Evolutionary conservation across 2,113 vertebrate genomes (phyloP).

Genomic region (Coregonus clupeaformis): DNA sequence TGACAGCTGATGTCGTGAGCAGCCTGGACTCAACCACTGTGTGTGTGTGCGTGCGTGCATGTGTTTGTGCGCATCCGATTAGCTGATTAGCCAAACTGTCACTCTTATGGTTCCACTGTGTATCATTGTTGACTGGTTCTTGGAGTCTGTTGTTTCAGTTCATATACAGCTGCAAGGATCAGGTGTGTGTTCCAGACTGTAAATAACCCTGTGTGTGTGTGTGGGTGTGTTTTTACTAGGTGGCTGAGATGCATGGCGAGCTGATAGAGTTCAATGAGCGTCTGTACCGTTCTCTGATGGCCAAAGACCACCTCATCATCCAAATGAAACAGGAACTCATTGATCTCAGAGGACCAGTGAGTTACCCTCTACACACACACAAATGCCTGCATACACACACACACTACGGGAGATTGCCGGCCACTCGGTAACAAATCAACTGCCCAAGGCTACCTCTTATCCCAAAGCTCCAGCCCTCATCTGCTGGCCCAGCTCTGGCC

Average conservation of each 20-base stretch:
- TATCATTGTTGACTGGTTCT: too few species aligned
- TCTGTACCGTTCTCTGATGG: conserved; percentile 91
- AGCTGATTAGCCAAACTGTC: too few species aligned
- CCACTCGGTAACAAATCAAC: conserved; percentile 14
- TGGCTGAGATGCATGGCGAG: conserved; percentile 98
- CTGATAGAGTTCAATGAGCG: conserved; percentile 98
- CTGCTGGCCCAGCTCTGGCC: conserved; percentile 36
- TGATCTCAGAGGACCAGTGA: conserved; percentile 92
- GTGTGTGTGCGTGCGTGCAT: background rate
- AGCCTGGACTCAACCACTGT: conserved; percentile 45
- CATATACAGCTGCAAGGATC: background rate
- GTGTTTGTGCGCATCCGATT: conserved; percentile 11
- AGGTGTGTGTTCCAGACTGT: conserved; percentile 9
- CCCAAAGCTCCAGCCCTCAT: conserved; percentile 51
- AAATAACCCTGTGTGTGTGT: conserved; percentile 4
- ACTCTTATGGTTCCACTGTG: too few species aligned
- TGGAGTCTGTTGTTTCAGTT: too few species aligned
- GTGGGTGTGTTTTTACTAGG: conserved; percentile 71
- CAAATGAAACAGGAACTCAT: conserved; percentile 98
- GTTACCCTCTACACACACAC: conserved; percentile 46
- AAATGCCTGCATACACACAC: conserved; percentile 7
- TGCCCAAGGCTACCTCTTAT: conserved; percentile 57
- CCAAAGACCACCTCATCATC: conserved; percentile 92
- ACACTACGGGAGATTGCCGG: conserved; percentile 19
- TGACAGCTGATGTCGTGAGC: conserved; percentile 44